Evolutionary conservation across 2,888 invertebrate genomes (phyloP), one percentile per base, ranked within the genome.

Genomic region (Agonopterix arenella): DNA sequence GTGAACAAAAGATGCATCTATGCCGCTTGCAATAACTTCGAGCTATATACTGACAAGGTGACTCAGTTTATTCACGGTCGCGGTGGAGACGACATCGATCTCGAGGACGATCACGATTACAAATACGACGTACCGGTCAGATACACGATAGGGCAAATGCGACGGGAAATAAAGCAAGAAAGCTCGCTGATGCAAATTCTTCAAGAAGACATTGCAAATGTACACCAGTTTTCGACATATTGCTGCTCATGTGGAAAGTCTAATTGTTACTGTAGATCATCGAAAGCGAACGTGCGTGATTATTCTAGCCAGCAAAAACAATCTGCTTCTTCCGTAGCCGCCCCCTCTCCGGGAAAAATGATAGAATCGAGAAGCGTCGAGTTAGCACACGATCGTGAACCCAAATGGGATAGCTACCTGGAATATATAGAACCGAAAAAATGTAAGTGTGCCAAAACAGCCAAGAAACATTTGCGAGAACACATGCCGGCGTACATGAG

Each of bases 401-500:
- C 85, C 2, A 84, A 84, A 63, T 75, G 73, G 68, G 73, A 79
- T 5, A 79, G 76, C 45, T 86, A 79, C 55, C 57, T 82, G 36
- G 54, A 73, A 44, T 81, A 70, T 46, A 55, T 78, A 1, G 52
- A 65, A 43, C 70, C 84, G 1, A 69, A 57, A 42, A 68, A 56
- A 47, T 86, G 84, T 47, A 56, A 57, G 43, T 85, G 86, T 58
- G 58, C 64, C 2, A 79, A 75, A 60, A 62, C 48, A 45, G 76
- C 73, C 2, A 84, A 83, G 56, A 82, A 83, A 56, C 69, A 78
- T 61, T 67, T 85, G 38, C 44, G 61, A 36, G 80, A 81, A 49
- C 75, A 84, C 58, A 56, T 86, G 36, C 88, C 88, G 1, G 58
- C 74, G 4, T 88, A 86, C 51, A 86, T 86, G 86, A 69, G 62